Evolutionary conservation across 2,113 vertebrate species (phyloP), one percentile per base, ranked within the genome.

Genomic region (Camelus dromedarius): DNA sequence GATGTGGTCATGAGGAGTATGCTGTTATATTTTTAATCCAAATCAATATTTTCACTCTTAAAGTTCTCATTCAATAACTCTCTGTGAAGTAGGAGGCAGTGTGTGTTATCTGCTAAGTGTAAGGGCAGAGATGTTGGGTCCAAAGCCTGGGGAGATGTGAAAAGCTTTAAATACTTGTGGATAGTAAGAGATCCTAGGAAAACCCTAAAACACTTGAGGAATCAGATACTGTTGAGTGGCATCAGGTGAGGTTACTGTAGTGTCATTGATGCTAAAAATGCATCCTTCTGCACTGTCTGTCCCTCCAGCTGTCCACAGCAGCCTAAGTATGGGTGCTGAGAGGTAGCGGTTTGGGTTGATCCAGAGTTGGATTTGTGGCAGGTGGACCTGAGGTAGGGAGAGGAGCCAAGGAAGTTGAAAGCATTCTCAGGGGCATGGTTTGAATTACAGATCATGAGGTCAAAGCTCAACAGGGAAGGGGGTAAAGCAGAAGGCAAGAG

Each of bases 1-100:
- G 28, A 42, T 91, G 46, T 89, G 72, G 32, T 85, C 76, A 35
- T 24, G 85, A 60, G 88, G n/a, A 52, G 26, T 54, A 58, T 13
- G 3, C 15, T 38, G 12, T 94, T 70, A 24, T 93, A 72, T 89
- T 92, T 94, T 96, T 83, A 92, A 75, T 79, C 8, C 32, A 60
- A 92, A 64, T 82, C 62, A 75, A 46, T 86, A 67, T 73, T 91
- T 95, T 13, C 54, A 38, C 92, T 90, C 67, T 87, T 77, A 62
- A 69, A 26, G 22, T 28, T 64, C 20, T 76, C 70, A 67, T 88
- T 5, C 9, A 52, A 1, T 81, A 67, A 76, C 52, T 82, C n/a
- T 19, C n/a, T 93, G 16, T 86, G 48, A 89, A 82, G 20, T 77
- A 62, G 48, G 79, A 77, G 35, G 14, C 18, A 56, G 4, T 91